Evolutionary conservation across 2,888 invertebrate genomes (phyloP).

Genomic region (Drosophila trichaetosa): DNA sequence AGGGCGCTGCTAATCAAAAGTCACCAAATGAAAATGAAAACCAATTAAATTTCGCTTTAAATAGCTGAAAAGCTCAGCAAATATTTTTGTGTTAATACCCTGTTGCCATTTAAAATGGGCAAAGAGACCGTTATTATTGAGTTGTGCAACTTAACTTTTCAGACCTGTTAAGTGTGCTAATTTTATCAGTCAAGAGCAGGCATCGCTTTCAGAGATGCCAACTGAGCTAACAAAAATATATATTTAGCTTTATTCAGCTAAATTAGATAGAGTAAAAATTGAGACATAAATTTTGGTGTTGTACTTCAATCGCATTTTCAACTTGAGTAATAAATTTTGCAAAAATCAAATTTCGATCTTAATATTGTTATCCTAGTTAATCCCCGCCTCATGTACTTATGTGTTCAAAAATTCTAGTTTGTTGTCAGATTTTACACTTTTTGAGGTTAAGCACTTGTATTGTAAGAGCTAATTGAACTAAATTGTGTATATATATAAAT

Average conservation of each 20-base stretch:
- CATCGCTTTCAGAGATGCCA: background rate
- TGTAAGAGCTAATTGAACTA: background rate
- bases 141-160: background rate
- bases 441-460: background rate
- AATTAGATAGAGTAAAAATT: background rate
- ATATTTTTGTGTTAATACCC: constrained; percentile 10
- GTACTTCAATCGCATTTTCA: background rate
- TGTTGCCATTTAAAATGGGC: constrained; percentile 8
- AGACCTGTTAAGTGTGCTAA: background rate
- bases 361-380: background rate
- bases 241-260: background rate
- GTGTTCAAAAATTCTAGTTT: background rate
- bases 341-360: background rate
- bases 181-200: background rate
- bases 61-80: constrained; percentile 45
- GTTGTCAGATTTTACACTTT: background rate
- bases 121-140: background rate
- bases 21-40: constrained; percentile 40
- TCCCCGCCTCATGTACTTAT: background rate
- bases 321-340: background rate
- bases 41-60: constrained; percentile 72
- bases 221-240: background rate
- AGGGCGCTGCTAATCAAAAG: constrained; percentile 49
- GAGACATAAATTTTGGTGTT: background rate
- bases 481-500: background rate